Base-by-base conservation (phyloP, 2,888 invertebrate genomes). In the Hedychridium roseum region DNA sequence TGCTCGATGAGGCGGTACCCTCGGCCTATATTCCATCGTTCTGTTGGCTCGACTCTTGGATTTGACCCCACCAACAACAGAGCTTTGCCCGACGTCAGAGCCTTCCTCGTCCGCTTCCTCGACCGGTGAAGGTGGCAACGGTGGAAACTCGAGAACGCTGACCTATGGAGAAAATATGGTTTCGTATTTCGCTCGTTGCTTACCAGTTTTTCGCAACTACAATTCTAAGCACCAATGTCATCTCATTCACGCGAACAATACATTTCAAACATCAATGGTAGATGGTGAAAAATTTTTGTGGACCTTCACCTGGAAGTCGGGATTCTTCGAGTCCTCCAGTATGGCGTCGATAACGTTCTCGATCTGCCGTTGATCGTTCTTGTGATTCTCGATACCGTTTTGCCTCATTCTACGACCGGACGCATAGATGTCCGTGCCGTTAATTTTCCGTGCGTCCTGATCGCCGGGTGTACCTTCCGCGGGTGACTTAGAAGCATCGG, bases 51-150 rank as follows among this genome's bases (percentile, higher is more conserved):
- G 74, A 46, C 43, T 60, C 18, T 64, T 67, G 27, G 76, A 70
- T 2, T 67, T 55, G 15, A 64, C 60, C 2, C 57, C 40, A 9
- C 57, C 40, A 9, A 66, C 48, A 30, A 55, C 47, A 12, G 59
- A 57, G 28, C 32, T 50, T 45, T 73, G 73, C 2, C 73, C 78
- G 6, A 77, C 85, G 80, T 89, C 89, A 18, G 88, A 86, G 66
- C 88, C 88, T 68, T 89, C 89, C 64, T 89, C 88, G 65, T 88
- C 86, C 49, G 88, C 88, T 79, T 90, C 91, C 76, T 90, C 90
- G 6, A 90, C 89, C 0, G 92, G 92, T 0, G 92, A 91, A 1
- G 92, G 92, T 5, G 92, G 92, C 50, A 92, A 79, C 26, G 91
- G 91, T 14, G 91, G 91, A 71, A 91, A 88, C 62, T 85, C 86